These are phyloP conservation scores for Phortica magna DNA, from an alignment of 2,888 invertebrate genomes.

Conservation along the genomic window DNA sequence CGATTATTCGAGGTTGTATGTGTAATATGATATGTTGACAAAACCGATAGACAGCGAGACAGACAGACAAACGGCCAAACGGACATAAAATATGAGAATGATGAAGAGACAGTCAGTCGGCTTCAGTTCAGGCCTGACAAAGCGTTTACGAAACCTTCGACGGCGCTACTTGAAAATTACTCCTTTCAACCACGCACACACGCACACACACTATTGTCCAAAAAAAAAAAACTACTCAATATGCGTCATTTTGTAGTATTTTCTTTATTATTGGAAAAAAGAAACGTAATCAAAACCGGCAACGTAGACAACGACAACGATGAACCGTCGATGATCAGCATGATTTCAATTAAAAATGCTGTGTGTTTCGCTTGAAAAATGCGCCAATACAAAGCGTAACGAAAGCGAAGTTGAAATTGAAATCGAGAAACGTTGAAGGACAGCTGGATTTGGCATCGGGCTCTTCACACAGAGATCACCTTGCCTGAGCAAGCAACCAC, in stretches of 20 bases:
- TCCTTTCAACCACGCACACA: constrained; percentile 54
- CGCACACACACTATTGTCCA: constrained; percentile 10
- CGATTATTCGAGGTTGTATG: constrained; percentile 25
- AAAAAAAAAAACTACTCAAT: constrained; percentile 33
- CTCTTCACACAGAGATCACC: constrained; percentile 18
- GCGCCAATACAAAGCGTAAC: constrained; percentile 54
- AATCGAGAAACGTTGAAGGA: constrained; percentile 59
- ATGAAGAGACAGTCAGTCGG: constrained; percentile 60
- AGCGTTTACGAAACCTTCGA: constrained; percentile 50
- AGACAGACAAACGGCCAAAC: constrained; percentile 5
- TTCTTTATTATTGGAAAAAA: constrained; percentile 43
- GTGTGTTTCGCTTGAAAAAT: constrained; percentile 24
- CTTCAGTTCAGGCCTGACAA: constrained; percentile 47
- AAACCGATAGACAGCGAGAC: constrained; percentile 16
- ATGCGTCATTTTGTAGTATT: constrained; percentile 13
- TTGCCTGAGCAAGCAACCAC: not conserved
- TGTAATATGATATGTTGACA: constrained; percentile 32
- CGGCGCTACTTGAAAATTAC: constrained; percentile 72
- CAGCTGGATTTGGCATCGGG: constrained; percentile 23
- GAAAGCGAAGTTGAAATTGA: constrained; percentile 74
- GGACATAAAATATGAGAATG: not conserved
- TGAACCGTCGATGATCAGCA: constrained; percentile 1
- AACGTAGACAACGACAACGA: not conserved
- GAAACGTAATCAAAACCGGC: constrained; percentile 59
- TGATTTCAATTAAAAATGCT: constrained; percentile 29